Evolutionary conservation across 2,113 vertebrate genomes (phyloP), one percentile per base, ranked within the genome.

Genomic region (Condylura cristata): DNA sequence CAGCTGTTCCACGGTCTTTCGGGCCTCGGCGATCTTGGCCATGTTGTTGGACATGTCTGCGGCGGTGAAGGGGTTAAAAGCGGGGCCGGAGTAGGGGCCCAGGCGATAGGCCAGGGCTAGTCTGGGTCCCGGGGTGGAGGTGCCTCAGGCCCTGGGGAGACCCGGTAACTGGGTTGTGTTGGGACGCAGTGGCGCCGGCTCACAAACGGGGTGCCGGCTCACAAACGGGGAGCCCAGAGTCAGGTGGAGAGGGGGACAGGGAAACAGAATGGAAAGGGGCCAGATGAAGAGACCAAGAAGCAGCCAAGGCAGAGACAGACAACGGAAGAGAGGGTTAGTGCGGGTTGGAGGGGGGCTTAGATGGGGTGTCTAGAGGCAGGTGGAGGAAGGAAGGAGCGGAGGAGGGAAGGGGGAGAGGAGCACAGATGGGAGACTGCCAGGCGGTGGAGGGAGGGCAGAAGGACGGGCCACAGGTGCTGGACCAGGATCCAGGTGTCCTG

Each of bases 21-120:
- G 98, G 20, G 99, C 99, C 78, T 99, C 99, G 34, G 99, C 99
- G 39, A 99, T 99, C 97, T 99, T 99, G 86, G 99, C 99, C 99
- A 99, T 99, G 98, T 99, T 99, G 97, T 99, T 99, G 12, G 99
- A 99, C 99, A 99, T 99, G 86, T 89, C 98, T 90, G 65, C 41
- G 68, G 70, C n/a, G n/a, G 32, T 39, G 53, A 88, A 85, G 60
- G 79, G 46, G 86, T 92, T 92, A 78, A 91, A 88, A 11, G 74
- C 56, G 26, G 3, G 61, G 37, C 22, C 17, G 74, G 37, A 78
- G 58, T 9, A 1, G n/a, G 70, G 63, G 24, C 24, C 3, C 17
- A 18, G 2, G 18, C 17, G 44, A 8, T 32, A 30, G 58, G 39
- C 34, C 18, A 6, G 90, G 71, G 34, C 58, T 6, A 41, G 17